Evolutionary conservation across 2,888 invertebrate genomes (phyloP), one percentile per base, ranked within the genome.

Genomic region (Platycnemis pennipes): DNA sequence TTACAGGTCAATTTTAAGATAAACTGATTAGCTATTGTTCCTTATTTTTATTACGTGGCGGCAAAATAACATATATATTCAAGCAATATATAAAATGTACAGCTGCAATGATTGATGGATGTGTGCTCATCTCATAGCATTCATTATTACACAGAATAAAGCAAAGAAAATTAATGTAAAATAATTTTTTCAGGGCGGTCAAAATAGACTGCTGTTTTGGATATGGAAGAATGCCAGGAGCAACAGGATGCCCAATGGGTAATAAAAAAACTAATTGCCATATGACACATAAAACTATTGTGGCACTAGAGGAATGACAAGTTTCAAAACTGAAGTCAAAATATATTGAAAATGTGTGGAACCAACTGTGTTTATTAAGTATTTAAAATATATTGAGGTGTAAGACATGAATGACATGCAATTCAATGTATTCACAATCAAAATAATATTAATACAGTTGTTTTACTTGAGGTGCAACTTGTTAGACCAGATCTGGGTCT

Each of bases 181-280:
- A 77, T 77, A 42, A 0, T 26, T 53, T 91, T 91, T 91, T 91
- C 91, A 94, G 94, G 53, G 56, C 46, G 44, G 94, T 94, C 87
- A 86, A 88, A 53, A 37, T 94, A 26, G 63, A 94, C 42, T 94
- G 94, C 88, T 94, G 94, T 53, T 86, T 87, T 86, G 94, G 94
- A 86, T 94, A 94, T 87, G 94, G 87, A 44, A 94, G 53, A 63
- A 44, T 94, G 53, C 94, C 94, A 16, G 94, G 94, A 94, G 87
- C 85, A 56, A 42, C 53, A 87, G 94, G 94, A 31, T 94, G 94
- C 53, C 94, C 94, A n/a, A 22, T 94, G 42, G 94, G 94, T 94
- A 94, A 87, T 91, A 44, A n/a, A 44, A 77, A 63, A 26, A 22
- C 63, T n/a, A 49, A 49, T 16, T 49, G n/a, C n/a, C n/a, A n/a